Conservation (phyloP, 2,888 invertebrate genomes). For the Watsonalla binaria region DNA sequence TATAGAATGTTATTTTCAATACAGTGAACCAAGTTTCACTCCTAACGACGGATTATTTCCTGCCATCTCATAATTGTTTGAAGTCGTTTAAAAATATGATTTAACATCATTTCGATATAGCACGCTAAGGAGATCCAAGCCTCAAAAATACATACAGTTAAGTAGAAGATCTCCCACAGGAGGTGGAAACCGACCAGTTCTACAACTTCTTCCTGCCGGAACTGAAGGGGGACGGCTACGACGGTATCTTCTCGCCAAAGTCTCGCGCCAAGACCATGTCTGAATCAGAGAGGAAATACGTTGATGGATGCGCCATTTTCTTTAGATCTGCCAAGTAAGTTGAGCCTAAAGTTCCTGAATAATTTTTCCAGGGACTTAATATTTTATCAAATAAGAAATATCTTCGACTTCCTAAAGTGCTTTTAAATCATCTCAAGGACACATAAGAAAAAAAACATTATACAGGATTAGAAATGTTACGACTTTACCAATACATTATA, state of each 20-base stretch:
- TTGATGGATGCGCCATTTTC: slow-evolving; percentile 99
- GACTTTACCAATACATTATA: background rate
- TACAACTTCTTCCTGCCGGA: slow-evolving; percentile 97
- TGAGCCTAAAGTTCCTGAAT: background rate
- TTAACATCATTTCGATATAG: background rate
- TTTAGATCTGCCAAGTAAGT: slow-evolving; percentile 94
- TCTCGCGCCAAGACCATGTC: slow-evolving; percentile 99
- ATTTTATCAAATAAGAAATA: background rate
- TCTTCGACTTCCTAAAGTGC: background rate
- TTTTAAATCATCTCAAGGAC: too few species aligned
- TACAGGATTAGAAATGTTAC: too few species aligned
- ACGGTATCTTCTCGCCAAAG: slow-evolving; percentile 98
- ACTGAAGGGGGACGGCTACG: slow-evolving; percentile 92
- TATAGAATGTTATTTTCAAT: too few species aligned
- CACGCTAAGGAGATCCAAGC: background rate
- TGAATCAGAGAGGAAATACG: slow-evolving; percentile 97
- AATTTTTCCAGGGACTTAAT: slow-evolving; percentile 1
- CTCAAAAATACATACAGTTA: background rate
- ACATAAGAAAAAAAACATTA: too few species aligned
- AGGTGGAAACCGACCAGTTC: slow-evolving; percentile 99
- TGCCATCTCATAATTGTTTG: background rate
- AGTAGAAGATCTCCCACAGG: slow-evolving; percentile 77
- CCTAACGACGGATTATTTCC: too few species aligned
- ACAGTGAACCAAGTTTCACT: too few species aligned
- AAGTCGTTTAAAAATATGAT: background rate